phyloP scores from a whole-genome alignment of 2,888 invertebrate species.

The Polia nebulosa region DNA sequence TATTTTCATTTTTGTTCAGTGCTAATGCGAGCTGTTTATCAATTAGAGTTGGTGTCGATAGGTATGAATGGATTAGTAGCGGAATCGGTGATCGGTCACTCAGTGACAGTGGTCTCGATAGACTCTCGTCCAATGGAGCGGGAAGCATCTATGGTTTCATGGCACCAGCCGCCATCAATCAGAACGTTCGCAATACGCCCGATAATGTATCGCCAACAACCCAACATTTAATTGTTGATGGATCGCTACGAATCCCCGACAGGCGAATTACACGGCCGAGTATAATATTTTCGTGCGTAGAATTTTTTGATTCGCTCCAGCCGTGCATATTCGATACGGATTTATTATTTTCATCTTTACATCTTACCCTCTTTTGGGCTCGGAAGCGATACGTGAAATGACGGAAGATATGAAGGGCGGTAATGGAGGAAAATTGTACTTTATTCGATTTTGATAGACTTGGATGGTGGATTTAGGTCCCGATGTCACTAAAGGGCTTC shows the following conservation, averaged over 20 bases:
- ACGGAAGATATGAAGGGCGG: constrained; percentile 90
- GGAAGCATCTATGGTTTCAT: constrained; percentile 78
- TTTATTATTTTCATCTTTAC: constrained; percentile 89
- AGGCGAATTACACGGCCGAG: constrained; percentile 81
- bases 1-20: constrained; percentile 65
- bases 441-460: constrained; percentile 91
- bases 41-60: constrained; percentile 66
- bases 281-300: constrained; percentile 66
- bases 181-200: constrained; percentile 82
- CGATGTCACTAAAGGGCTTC: constrained; percentile 81
- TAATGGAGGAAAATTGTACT: constrained; percentile 90
- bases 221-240: constrained; percentile 89
- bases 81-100: constrained; percentile 80
- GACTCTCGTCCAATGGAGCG: constrained; percentile 77
- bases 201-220: constrained; percentile 88
- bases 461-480: constrained; percentile 86
- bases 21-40: constrained; percentile 62
- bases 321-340: constrained; percentile 89
- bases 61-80: constrained; percentile 71
- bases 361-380: constrained; percentile 87
- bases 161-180: constrained; percentile 85
- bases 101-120: constrained; percentile 79
- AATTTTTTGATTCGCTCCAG: constrained; percentile 81
- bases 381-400: constrained; percentile 90
- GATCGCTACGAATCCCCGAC: constrained; percentile 78